Conservation (phyloP, 2,888 invertebrate genomes). For the Cheilosia vernalis region DNA sequence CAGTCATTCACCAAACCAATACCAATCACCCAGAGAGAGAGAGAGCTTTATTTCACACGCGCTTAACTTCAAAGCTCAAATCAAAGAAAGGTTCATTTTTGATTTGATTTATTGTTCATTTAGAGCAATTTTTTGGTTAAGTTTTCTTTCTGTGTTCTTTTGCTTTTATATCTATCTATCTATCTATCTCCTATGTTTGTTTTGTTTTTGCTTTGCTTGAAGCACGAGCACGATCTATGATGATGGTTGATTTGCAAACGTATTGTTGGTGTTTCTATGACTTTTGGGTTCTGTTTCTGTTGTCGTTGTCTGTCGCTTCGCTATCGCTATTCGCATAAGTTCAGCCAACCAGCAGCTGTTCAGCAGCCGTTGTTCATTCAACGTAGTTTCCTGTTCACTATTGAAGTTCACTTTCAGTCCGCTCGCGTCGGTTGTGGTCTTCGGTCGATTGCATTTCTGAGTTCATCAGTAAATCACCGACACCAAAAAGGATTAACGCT, state of each 20-base stretch:
- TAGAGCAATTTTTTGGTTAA: neutral
- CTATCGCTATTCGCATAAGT: too few relatives aligned
- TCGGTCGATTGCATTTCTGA: neutral
- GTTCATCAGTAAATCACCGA: neutral
- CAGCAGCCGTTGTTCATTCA: too few relatives aligned
- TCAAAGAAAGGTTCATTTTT: neutral
- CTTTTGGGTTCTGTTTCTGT: neutral
- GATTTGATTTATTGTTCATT: slow-evolving; percentile 16
- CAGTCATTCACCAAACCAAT: too few relatives aligned
- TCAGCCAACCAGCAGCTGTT: too few relatives aligned
- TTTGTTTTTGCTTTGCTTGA: too few relatives aligned
- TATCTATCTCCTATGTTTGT: too few relatives aligned
- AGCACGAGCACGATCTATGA: too few relatives aligned
- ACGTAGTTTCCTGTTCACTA: too few relatives aligned
- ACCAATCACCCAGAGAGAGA: neutral
- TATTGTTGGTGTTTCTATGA: too few relatives aligned
- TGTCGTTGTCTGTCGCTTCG: neutral
- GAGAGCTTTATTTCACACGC: slow-evolving; percentile 7
- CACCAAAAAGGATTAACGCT: neutral
- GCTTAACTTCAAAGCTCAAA: neutral
- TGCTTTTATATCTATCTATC: too few relatives aligned
- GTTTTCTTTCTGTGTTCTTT: too few relatives aligned
- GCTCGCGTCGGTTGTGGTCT: slow-evolving; percentile 35
- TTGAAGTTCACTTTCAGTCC: slow-evolving; percentile 16
- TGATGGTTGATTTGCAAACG: too few relatives aligned